These are phyloP conservation scores for Sebastes hubbsi DNA, from an alignment of 2,797 vertebrate species.

Conservation along the genomic window DNA sequence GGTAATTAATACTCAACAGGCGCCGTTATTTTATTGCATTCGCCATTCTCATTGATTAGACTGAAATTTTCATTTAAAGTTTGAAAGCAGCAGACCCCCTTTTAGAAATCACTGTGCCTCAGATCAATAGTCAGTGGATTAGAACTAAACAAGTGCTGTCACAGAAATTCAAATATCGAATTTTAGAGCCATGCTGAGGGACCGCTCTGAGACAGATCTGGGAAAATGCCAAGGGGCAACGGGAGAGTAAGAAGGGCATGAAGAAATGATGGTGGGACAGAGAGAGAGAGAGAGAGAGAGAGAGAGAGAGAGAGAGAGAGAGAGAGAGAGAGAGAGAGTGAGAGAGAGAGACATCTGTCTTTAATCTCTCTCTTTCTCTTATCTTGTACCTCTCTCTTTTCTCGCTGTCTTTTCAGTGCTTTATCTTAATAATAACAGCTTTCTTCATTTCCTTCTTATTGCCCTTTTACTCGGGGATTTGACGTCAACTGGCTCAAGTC, in stretches of 20 bases:
- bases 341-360: slow-evolving; percentile 17
- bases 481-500: slow-evolving; percentile 33
- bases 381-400: slow-evolving; percentile 4
- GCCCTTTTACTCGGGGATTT: slow-evolving; percentile 18
- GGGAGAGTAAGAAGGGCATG: slow-evolving; percentile 25
- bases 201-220: slow-evolving; percentile 44
- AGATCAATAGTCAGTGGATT: slow-evolving; percentile 87
- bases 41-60: slow-evolving; percentile 72
- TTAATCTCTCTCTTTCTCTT: not conserved
- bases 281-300: slow-evolving; percentile 8
- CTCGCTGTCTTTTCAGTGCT: slow-evolving; percentile 1
- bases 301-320: not conserved
- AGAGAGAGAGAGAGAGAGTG: not conserved
- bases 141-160: slow-evolving; percentile 84
- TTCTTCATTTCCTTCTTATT: slow-evolving; percentile 18
- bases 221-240: slow-evolving; percentile 50
- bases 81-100: slow-evolving; percentile 73
- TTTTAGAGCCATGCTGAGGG: slow-evolving; percentile 40
- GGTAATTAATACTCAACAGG: slow-evolving; percentile 72
- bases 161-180: slow-evolving; percentile 79
- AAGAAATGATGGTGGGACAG: slow-evolving; percentile 15
- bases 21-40: slow-evolving; percentile 68
- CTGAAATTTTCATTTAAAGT: slow-evolving; percentile 79
- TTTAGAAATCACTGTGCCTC: slow-evolving; percentile 72
- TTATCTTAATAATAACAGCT: slow-evolving; percentile 14